phyloP scores from a whole-genome alignment of 2,888 invertebrate species.

The Heliconius cydno region DNA sequence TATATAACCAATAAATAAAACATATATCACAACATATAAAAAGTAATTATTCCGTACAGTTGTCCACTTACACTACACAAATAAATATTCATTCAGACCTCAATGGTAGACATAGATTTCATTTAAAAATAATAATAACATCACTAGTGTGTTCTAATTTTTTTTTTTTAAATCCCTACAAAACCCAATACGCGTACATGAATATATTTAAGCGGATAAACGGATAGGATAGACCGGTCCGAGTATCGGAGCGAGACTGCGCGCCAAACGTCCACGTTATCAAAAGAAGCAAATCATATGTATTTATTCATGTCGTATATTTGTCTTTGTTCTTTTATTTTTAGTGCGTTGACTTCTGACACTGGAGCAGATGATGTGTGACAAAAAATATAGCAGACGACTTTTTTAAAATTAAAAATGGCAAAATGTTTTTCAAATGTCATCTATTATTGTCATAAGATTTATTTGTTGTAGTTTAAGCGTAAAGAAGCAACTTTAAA shows the following conservation, averaged over 20 bases:
- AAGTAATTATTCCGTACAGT: not conserved
- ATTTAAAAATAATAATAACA: not conserved
- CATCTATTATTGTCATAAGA: not conserved
- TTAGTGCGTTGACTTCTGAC: slow-evolving; percentile 69
- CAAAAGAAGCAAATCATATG: slow-evolving; percentile 53
- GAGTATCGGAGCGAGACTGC: slow-evolving; percentile 48
- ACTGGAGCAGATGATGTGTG: slow-evolving; percentile 41
- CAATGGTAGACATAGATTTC: not conserved
- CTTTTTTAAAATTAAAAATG: not conserved
- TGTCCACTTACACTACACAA: not conserved
- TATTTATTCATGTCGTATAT: slow-evolving; percentile 64
- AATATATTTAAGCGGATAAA: not conserved
- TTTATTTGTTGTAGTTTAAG: too few relatives aligned
- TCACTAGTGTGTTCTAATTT: not conserved
- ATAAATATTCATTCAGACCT: not conserved
- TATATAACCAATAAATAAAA: not conserved
- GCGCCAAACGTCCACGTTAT: slow-evolving; percentile 51
- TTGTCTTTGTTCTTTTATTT: slow-evolving; percentile 69
- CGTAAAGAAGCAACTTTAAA: too few relatives aligned
- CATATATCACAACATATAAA: not conserved
- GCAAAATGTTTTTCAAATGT: not conserved
- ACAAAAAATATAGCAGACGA: not conserved
- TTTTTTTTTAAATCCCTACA: not conserved
- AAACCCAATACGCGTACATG: not conserved
- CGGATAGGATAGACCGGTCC: slow-evolving; percentile 29